These are phyloP conservation scores for Sebastes fasciatus DNA, from an alignment of 2,113 vertebrate genomes.

Conservation along the genomic window DNA sequence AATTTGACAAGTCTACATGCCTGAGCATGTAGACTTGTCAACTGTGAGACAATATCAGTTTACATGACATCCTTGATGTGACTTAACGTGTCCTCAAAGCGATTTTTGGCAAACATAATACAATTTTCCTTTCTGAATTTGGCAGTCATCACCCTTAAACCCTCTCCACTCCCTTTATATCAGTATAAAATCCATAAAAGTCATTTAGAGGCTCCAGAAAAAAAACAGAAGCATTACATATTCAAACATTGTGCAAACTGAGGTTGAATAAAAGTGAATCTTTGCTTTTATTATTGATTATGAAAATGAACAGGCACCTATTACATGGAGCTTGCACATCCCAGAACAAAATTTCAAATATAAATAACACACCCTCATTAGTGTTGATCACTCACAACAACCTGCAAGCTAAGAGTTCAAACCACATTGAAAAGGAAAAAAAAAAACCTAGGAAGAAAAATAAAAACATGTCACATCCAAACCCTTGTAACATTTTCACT, in stretches of 20 bases:
- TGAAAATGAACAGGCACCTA: slow-evolving; percentile 86
- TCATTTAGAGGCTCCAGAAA: background rate
- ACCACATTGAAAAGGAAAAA: slow-evolving; percentile 65
- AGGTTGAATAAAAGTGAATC: slow-evolving; percentile 79
- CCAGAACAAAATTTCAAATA: slow-evolving; percentile 78
- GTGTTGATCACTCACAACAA: slow-evolving; percentile 79
- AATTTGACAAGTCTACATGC: background rate
- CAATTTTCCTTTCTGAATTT: background rate
- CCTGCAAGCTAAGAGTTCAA: slow-evolving; percentile 78
- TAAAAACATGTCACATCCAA: slow-evolving; percentile 49
- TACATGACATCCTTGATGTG: background rate
- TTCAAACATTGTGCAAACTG: slow-evolving; percentile 16
- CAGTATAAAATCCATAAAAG: background rate
- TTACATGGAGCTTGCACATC: slow-evolving; percentile 85
- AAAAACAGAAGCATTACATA: background rate
- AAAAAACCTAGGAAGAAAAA: slow-evolving; percentile 9
- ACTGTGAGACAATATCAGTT: background rate
- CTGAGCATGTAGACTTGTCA: background rate
- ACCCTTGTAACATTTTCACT: slow-evolving; percentile 57
- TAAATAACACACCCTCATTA: slow-evolving; percentile 81
- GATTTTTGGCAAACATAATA: background rate
- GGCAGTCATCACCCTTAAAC: background rate
- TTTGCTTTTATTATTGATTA: slow-evolving; percentile 85
- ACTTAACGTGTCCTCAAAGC: background rate
- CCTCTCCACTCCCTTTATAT: background rate